phyloP scores from a whole-genome alignment of 2,888 invertebrate genomes.

The Parascotia fuliginaria region DNA sequence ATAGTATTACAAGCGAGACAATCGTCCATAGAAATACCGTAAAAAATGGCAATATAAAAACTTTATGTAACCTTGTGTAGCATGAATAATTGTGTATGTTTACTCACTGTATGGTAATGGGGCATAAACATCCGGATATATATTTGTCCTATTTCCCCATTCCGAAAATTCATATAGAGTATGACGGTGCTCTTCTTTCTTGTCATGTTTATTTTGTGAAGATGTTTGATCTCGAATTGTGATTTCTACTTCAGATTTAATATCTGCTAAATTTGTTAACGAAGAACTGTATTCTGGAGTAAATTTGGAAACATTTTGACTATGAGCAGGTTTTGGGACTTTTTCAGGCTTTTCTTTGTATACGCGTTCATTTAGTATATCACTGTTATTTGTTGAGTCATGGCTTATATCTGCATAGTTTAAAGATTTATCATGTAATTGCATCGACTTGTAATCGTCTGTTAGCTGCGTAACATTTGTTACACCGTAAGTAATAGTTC shows the following conservation, averaged over 20 bases:
- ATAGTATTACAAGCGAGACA: neutral
- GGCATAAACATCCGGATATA: slow-evolving; percentile 91
- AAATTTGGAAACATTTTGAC: slow-evolving; percentile 16
- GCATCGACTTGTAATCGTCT: slow-evolving; percentile 73
- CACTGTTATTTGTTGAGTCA: slow-evolving; percentile 17
- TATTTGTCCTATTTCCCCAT: slow-evolving; percentile 80
- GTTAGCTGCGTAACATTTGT: slow-evolving; percentile 57
- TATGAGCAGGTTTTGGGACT: slow-evolving; percentile 20
- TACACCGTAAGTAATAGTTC: slow-evolving; percentile 26
- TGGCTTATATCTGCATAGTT: slow-evolving; percentile 15
- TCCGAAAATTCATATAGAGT: slow-evolving; percentile 71
- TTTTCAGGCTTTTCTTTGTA: slow-evolving; percentile 10
- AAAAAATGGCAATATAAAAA: slow-evolving; percentile 24
- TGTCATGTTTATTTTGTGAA: slow-evolving; percentile 50
- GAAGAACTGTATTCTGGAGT: slow-evolving; percentile 37
- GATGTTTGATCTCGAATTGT: slow-evolving; percentile 43
- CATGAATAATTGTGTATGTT: slow-evolving; percentile 22
- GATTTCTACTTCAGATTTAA: slow-evolving; percentile 36
- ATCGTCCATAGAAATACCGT: slow-evolving; percentile 10
- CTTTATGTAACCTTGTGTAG: slow-evolving; percentile 21
- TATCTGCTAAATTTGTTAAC: slow-evolving; percentile 42
- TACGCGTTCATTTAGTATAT: neutral
- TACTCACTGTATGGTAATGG: slow-evolving; percentile 92
- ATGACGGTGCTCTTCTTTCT: slow-evolving; percentile 65
- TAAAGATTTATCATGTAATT: slow-evolving; percentile 48